Percentiles rank a stretch among this genome's conserved stretches.
Conservation (phyloP, 1,140 invertebrate species). For the Radopholus similis region DNA sequence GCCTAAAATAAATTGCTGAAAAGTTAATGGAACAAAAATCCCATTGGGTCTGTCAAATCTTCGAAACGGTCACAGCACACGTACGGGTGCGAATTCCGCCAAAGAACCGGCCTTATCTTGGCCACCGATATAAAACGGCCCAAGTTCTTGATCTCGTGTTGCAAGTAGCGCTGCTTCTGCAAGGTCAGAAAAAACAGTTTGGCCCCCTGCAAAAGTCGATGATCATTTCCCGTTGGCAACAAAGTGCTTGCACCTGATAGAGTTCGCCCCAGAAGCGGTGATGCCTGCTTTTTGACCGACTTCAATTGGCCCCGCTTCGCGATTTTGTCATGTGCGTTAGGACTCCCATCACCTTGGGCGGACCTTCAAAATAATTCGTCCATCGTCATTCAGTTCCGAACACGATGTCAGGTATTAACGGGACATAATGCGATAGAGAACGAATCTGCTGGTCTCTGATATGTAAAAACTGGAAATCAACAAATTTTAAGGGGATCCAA, state of each 20-base stretch:
- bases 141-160: slow-evolving; percentile 91
- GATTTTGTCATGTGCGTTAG: slow-evolving; percentile 89
- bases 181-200: slow-evolving; percentile 95
- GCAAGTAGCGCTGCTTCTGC: slow-evolving; percentile 77
- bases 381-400: too few species aligned
- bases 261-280: slow-evolving; percentile 98
- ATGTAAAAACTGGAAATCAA: too few species aligned
- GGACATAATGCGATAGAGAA: too few species aligned
- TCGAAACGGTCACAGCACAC: slow-evolving; percentile 73
- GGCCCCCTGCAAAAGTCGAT: slow-evolving; percentile 68
- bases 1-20: slow-evolving; percentile 31
- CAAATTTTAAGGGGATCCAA: too few species aligned
- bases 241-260: too few species aligned
- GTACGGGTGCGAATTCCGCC: slow-evolving; percentile 89
- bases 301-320: slow-evolving; percentile 81
- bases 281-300: slow-evolving; percentile 84
- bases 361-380: too few species aligned
- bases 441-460: too few species aligned
- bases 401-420: too few species aligned
- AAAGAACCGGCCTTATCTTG: slow-evolving; percentile 87
- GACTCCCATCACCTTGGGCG: slow-evolving; percentile 94
- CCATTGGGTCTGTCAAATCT: slow-evolving; percentile 80
- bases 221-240: slow-evolving; percentile 30
- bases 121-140: slow-evolving; percentile 94
- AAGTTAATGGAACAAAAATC: neutral